Conservation (phyloP, 2,113 vertebrate species). For the Onychostoma macrolepis region DNA sequence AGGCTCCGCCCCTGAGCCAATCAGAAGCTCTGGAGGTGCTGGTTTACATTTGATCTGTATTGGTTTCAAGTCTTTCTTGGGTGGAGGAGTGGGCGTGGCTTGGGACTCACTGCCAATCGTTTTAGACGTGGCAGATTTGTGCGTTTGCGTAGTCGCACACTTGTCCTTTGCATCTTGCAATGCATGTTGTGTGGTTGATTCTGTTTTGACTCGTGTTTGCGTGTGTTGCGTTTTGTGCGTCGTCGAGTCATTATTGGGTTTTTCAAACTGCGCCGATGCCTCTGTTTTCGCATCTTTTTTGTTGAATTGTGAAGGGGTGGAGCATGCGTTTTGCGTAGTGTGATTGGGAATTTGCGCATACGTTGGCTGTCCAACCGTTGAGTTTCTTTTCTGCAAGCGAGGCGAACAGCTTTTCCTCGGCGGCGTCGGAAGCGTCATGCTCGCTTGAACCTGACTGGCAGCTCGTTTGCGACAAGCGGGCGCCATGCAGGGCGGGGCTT, state of each 20-base stretch:
- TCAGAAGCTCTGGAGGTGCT: conserved; percentile 53
- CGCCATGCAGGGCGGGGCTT: conserved; percentile 70
- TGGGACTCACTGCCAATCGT: conserved; percentile 51
- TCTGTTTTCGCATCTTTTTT: conserved; percentile 67
- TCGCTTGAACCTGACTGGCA: conserved; percentile 66
- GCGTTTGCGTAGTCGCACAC: conserved; percentile 15
- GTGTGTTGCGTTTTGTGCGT: conserved; percentile 36
- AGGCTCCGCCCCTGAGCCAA: conserved; percentile 55
- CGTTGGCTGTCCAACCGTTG: conserved; percentile 56
- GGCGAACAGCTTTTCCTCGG: conserved; percentile 61
- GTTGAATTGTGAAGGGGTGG: conserved; percentile 49
- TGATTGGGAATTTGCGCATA: conserved; percentile 67
- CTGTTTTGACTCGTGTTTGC: conserved; percentile 38
- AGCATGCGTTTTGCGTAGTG: conserved; percentile 54
- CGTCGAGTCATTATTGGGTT: background rate
- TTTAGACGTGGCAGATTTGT: conserved; percentile 47
- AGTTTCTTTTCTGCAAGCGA: conserved; percentile 53
- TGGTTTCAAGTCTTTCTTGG: conserved; percentile 55
- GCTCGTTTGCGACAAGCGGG: conserved; percentile 69
- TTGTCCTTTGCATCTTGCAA: conserved; percentile 27
- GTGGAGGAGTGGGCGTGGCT: conserved; percentile 59
- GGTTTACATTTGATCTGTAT: conserved; percentile 46
- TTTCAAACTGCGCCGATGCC: conserved; percentile 47
- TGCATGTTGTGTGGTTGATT: background rate
- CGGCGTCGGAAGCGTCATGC: conserved; percentile 75